Percentiles rank a stretch among this genome's conserved stretches.
phyloP scores from a whole-genome alignment of 1,140 invertebrate species.

The Bombus haemorrhoidalis region DNA sequence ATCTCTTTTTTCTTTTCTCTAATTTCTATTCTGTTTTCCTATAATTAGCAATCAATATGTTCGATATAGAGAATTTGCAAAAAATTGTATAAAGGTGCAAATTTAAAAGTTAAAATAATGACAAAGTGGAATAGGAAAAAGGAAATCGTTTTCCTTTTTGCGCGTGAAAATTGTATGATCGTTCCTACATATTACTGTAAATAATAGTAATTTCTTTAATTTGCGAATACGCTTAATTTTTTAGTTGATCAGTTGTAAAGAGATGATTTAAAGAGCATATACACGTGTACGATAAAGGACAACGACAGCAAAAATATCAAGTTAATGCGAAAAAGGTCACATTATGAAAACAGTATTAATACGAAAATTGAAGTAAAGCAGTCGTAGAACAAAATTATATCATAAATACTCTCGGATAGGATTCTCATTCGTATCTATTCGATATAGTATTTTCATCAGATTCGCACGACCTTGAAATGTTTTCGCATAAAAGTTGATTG shows the following conservation, averaged over 20 bases:
- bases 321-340: not conserved
- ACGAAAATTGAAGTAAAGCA: not conserved
- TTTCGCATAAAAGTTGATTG: not conserved
- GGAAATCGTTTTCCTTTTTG: not conserved
- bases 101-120: not conserved
- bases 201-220: conserved; percentile 22
- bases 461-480: not conserved
- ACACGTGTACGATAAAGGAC: not conserved
- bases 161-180: not conserved
- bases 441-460: conserved; percentile 9
- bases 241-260: conserved; percentile 42
- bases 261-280: conserved; percentile 46
- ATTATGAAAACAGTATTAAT: too few species aligned
- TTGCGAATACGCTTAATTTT: conserved; percentile 17
- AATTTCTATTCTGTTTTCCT: not conserved
- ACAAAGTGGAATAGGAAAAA: too few species aligned
- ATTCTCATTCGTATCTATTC: conserved; percentile 51
- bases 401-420: conserved; percentile 46
- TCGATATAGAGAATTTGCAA: too few species aligned
- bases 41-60: too few species aligned
- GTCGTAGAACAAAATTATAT: conserved; percentile 17
- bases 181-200: conserved; percentile 34
- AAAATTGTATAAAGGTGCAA: not conserved
- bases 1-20: not conserved
- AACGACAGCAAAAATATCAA: not conserved